These are phyloP conservation scores for Microcebus jonahi DNA, from an alignment of 2,113 vertebrate species.

Conservation along the genomic window DNA sequence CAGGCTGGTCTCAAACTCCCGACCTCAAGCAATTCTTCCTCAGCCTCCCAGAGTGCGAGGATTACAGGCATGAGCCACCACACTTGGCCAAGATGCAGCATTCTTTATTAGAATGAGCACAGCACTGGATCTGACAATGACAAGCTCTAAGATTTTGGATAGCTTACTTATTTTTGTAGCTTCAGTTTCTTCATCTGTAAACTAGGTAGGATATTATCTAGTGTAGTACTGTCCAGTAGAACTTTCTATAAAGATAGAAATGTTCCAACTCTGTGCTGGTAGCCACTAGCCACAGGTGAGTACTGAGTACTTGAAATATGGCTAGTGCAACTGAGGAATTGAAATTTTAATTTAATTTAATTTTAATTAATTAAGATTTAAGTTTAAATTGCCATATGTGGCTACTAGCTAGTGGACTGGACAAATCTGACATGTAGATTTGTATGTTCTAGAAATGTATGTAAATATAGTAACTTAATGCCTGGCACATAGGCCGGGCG, in stretches of 20 bases:
- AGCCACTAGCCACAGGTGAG: neutral
- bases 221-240: neutral
- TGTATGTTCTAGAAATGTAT: neutral
- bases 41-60: too few relatives aligned
- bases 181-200: conserved; percentile 39
- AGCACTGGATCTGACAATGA: neutral
- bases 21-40: too few relatives aligned
- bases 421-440: neutral
- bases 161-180: neutral
- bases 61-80: too few relatives aligned
- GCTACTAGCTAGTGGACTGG: neutral
- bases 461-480: neutral
- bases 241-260: neutral
- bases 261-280: neutral
- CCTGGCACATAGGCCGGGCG: neutral
- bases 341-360: neutral
- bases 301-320: neutral
- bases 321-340: neutral
- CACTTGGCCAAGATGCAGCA: neutral
- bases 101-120: neutral
- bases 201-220: neutral
- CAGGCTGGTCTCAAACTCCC: too few relatives aligned
- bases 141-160: neutral
- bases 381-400: neutral
- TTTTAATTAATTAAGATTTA: conserved; percentile 18